Evolutionary conservation across 2,888 invertebrate genomes (phyloP).

Genomic region (Achlya flavicornis): DNA sequence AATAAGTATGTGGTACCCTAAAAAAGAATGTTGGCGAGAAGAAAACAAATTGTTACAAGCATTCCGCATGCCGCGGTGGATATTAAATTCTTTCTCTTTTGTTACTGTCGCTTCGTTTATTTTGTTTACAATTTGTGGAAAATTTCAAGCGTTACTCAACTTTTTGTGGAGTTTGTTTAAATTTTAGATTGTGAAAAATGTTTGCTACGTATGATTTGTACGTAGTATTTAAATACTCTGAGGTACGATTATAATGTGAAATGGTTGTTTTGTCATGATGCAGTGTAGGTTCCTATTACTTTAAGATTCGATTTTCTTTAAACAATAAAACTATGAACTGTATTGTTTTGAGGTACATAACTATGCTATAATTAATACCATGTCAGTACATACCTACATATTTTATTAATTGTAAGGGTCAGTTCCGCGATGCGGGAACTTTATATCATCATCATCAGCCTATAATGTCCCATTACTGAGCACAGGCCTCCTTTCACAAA

Average conservation of each 20-base stretch:
- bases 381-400: too few species aligned
- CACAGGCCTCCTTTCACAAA: too few species aligned
- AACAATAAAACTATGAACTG: too few species aligned
- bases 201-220: conserved; percentile 58
- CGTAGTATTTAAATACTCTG: too few species aligned
- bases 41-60: conserved; percentile 75
- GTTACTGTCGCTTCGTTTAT: conserved; percentile 65
- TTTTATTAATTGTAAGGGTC: too few species aligned
- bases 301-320: too few species aligned
- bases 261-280: conserved; percentile 14
- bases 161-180: conserved; percentile 54
- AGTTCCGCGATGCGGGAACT: too few species aligned
- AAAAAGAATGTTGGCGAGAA: conserved; percentile 65
- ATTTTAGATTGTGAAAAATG: conserved; percentile 59
- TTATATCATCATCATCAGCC: too few species aligned
- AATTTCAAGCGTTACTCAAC: conserved; percentile 58
- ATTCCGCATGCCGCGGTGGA: conserved; percentile 68
- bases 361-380: too few species aligned
- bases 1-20: conserved; percentile 50
- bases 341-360: not conserved
- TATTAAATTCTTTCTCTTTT: conserved; percentile 78
- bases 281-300: not conserved
- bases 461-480: too few species aligned
- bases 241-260: conserved; percentile 45
- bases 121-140: conserved; percentile 67